Evolutionary conservation across 2,888 invertebrate genomes (phyloP).

Genomic region (Diploptera punctata): DNA sequence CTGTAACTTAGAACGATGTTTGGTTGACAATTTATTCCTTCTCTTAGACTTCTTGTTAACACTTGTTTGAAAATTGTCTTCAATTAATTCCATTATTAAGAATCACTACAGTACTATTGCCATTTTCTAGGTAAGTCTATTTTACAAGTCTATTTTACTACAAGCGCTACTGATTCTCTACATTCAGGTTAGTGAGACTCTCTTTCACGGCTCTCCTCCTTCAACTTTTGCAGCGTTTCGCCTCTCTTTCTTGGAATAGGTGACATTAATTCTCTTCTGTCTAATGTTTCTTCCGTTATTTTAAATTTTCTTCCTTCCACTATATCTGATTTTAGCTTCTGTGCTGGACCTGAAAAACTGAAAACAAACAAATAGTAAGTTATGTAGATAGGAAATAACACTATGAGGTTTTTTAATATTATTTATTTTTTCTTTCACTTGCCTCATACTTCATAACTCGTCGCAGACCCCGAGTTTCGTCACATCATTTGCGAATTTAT

Average conservation of each 20-base stretch:
- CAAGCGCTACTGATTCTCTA: no score
- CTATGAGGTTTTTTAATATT: no score
- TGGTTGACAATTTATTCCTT: conserved; percentile 8
- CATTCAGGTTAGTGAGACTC: no score
- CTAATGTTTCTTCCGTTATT: conserved; percentile 24
- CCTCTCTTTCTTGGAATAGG: conserved; percentile 41
- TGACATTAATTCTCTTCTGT: conserved; percentile 34
- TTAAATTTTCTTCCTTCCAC: conserved; percentile 24
- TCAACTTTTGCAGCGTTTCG: background rate
- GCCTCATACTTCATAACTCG: no score
- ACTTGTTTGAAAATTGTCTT: background rate
- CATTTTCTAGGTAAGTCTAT: no score
- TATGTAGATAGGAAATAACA: no score
- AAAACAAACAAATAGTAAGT: background rate
- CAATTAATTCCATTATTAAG: background rate
- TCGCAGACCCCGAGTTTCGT: no score
- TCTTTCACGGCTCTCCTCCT: background rate
- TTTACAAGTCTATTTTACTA: no score
- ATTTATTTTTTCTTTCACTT: no score
- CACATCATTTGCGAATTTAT: no score
- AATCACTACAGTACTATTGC: no score
- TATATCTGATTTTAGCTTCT: background rate
- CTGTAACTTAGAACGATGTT: background rate
- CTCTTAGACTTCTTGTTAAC: background rate
- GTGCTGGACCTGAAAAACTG: background rate